Evolutionary conservation across 2,113 vertebrate species (phyloP).

Genomic region (Pogonocichla stellata): DNA sequence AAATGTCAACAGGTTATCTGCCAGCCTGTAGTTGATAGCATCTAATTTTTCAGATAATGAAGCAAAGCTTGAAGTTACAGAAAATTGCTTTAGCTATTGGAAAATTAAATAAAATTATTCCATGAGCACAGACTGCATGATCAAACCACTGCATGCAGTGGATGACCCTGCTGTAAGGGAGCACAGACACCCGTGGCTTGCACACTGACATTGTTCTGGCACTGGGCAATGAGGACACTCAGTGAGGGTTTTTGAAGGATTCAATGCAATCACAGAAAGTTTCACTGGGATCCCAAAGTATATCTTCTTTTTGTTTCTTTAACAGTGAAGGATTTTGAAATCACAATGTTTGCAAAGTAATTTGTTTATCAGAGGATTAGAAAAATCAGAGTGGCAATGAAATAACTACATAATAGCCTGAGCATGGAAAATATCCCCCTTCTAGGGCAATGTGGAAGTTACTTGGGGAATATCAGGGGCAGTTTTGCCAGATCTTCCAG

Average conservation of each 20-base stretch:
- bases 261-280: neutral
- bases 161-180: neutral
- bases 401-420: neutral
- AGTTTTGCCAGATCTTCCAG: slow-evolving; percentile 24
- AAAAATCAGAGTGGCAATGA: neutral
- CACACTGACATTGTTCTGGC: neutral
- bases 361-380: neutral
- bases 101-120: neutral
- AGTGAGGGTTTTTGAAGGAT: neutral
- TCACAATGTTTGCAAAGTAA: neutral
- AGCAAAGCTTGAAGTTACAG: neutral
- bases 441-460: neutral
- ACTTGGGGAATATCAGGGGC: neutral
- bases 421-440: neutral
- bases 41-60: neutral
- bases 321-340: neutral
- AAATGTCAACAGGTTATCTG: neutral
- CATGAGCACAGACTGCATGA: too few species aligned
- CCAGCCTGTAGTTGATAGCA: neutral
- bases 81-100: neutral
- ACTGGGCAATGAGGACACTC: neutral
- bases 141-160: neutral
- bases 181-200: fast-evolving
- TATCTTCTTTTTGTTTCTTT: neutral
- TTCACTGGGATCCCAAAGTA: neutral